Base-by-base conservation (phyloP, 2,797 vertebrate genomes). In the Crocidura indochinensis region DNA sequence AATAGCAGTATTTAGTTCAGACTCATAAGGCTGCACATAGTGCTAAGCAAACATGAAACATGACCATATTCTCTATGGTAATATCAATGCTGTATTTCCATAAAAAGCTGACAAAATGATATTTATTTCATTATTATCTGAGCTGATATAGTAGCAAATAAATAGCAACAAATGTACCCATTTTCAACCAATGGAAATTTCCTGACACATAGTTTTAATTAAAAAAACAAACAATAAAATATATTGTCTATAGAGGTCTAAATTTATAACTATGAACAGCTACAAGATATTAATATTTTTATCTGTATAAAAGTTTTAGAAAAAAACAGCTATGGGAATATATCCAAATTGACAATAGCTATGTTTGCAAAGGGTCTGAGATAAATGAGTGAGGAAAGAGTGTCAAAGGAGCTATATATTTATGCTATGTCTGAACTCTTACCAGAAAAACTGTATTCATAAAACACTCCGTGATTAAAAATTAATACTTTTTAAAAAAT, bases 391-490 rank as follows among this genome's bases (percentile, higher is more conserved):
- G 11, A 46, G 6, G 12, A 93, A 88, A 78, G 4, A 74, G 31
- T 62, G 31, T 88, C 67, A 73, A 93, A 81, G 38, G 46, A 77
- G n/a, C 15, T 78, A 91, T 56, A 53, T 56, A 69, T 92, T 94
- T 94, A 90, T 82, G 56, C 29, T 53, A 26, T 73, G 68, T 68
- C 74, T 85, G n/a, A 82, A 84, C 88, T 92, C 49, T 85, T 78
- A 73, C 80, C 64, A 88, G 38, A 11, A 81, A 93, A 91, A 69
- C 38, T 75, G 27, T 91, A 91, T 51, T 92, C 24, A 87, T 73
- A 76, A 91, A 53, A 20, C 19, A 80, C 17, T 82, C 76, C 15
- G 86, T 29, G 80, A 85, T 91, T 90, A 92, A 92, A 96, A 94
- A 73, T 90, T 69, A 92, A 77, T 83, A 65, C 1, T 56, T 6